Evolutionary conservation across 2,888 invertebrate genomes (phyloP).

Genomic region (Sicus ferrugineus): DNA sequence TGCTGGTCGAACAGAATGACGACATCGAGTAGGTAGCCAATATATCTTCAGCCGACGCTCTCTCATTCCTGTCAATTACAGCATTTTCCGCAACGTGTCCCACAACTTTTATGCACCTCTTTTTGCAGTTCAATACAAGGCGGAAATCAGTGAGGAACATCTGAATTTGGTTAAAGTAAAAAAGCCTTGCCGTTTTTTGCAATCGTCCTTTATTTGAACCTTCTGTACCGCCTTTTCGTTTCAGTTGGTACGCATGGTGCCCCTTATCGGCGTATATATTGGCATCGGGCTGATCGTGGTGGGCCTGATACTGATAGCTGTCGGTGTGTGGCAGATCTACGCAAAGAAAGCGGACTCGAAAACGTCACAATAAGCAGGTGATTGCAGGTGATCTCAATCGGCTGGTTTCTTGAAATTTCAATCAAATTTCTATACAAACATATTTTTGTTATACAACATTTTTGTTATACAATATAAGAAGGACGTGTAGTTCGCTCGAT

Average conservation of each 20-base stretch:
- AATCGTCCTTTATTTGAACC: too few species aligned
- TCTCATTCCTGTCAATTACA: slow-evolving; percentile 29
- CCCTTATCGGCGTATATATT: slow-evolving; percentile 47
- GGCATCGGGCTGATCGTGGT: slow-evolving; percentile 49
- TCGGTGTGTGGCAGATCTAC: slow-evolving; percentile 46
- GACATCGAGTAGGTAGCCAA: slow-evolving; percentile 67
- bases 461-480: too few species aligned
- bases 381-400: too few species aligned
- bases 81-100: slow-evolving; percentile 47
- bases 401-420: too few species aligned
- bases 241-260: slow-evolving; percentile 47
- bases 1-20: slow-evolving; percentile 66
- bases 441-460: too few species aligned
- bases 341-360: slow-evolving; percentile 22
- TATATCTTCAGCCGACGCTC: background rate
- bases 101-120: slow-evolving; percentile 54
- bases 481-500: too few species aligned
- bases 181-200: background rate
- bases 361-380: slow-evolving; percentile 49
- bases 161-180: slow-evolving; percentile 47
- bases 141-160: slow-evolving; percentile 44
- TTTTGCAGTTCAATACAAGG: slow-evolving; percentile 40
- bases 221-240: slow-evolving; percentile 5
- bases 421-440: too few species aligned
- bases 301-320: slow-evolving; percentile 45